phyloP scores from a whole-genome alignment of 2,797 vertebrate genomes.

The Enteromius anoplus region DNA sequence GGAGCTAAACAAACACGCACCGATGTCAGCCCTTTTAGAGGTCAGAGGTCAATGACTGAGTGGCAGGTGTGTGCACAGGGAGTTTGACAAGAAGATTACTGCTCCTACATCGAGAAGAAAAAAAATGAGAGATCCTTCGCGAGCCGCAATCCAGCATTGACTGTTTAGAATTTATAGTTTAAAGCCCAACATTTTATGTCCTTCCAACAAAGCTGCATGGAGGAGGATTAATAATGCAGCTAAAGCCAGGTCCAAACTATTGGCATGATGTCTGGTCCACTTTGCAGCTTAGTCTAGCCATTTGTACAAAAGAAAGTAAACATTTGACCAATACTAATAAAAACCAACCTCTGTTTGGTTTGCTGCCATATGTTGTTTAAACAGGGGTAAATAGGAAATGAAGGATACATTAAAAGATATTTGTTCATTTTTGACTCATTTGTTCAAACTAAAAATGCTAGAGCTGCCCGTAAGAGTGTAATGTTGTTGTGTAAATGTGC shows the following conservation, averaged over 20 bases:
- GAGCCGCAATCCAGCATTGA: neutral
- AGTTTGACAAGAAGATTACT: neutral
- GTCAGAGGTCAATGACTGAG: slow-evolving; percentile 55
- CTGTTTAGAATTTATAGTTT: neutral
- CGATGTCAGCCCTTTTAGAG: slow-evolving; percentile 43
- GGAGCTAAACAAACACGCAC: slow-evolving; percentile 53
- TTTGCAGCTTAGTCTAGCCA: neutral
- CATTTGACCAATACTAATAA: neutral
- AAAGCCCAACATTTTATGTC: neutral
- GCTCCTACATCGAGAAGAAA: neutral
- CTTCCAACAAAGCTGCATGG: neutral
- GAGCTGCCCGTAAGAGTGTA: too few relatives aligned
- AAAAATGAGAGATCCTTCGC: neutral
- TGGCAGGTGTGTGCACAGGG: slow-evolving; percentile 20
- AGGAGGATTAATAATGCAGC: neutral
- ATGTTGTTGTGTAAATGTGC: too few relatives aligned
- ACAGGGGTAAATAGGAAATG: neutral
- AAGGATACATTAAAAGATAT: neutral
- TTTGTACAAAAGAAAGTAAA: neutral
- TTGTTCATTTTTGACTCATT: neutral
- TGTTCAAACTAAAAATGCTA: too few relatives aligned
- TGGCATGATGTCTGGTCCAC: neutral
- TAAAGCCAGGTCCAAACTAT: neutral
- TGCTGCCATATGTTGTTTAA: neutral
- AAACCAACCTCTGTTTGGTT: neutral